phyloP scores from a whole-genome alignment of 2,888 invertebrate genomes.

The Thymelicus acteon region DNA sequence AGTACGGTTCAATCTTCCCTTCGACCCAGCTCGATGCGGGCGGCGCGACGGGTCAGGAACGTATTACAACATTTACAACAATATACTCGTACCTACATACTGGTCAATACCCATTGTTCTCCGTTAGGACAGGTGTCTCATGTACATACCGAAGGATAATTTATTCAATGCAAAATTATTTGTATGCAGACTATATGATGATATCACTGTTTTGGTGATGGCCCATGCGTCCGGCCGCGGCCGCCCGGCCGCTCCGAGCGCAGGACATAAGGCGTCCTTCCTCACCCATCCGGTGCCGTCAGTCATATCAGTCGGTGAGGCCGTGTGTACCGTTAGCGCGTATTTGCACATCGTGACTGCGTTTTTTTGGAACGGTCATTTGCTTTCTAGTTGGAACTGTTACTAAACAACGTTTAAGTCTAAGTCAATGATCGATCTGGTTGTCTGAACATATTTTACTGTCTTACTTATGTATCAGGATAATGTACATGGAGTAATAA shows the following conservation, averaged over 20 bases:
- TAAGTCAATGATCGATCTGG: neutral
- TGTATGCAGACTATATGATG: conserved; percentile 51
- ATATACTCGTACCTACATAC: conserved; percentile 9
- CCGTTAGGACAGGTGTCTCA: conserved; percentile 28
- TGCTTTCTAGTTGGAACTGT: conserved; percentile 43
- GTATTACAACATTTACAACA: conserved; percentile 29
- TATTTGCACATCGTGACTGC: conserved; percentile 64
- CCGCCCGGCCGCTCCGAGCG: conserved; percentile 42
- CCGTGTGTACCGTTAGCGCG: conserved; percentile 59
- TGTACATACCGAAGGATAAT: conserved; percentile 36
- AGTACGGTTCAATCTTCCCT: conserved; percentile 28
- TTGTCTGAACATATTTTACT: neutral
- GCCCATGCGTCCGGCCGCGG: conserved; percentile 56
- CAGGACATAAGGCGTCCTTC: conserved; percentile 57
- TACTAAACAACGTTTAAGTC: neutral
- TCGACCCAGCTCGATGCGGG: conserved; percentile 30
- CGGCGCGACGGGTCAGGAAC: conserved; percentile 1
- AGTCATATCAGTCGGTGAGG: conserved; percentile 51
- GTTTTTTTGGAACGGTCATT: conserved; percentile 44
- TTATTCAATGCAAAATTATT: conserved; percentile 44
- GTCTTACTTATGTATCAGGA: too few species aligned
- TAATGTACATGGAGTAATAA: too few species aligned
- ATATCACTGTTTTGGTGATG: conserved; percentile 64
- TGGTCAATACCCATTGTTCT: conserved; percentile 35
- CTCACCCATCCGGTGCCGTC: conserved; percentile 53